phyloP scores from a whole-genome alignment of 2,113 vertebrate genomes.

The Pseudopodoces humilis region DNA sequence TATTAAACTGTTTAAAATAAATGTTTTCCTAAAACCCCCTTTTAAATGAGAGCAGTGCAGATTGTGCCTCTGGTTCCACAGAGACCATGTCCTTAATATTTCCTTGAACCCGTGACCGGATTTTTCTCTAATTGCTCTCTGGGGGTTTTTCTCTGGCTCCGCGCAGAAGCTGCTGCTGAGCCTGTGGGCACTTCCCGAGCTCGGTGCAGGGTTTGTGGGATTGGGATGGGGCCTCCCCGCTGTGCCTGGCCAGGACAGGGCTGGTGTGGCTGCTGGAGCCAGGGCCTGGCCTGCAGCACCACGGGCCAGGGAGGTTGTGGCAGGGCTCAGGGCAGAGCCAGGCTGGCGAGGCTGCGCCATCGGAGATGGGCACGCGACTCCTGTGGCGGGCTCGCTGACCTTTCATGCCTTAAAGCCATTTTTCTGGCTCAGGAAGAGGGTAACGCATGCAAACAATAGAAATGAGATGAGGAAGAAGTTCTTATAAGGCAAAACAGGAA shows the following conservation, averaged over 20 bases:
- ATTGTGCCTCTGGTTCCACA: not conserved
- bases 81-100: not conserved
- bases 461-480: conserved; percentile 10
- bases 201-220: accelerated
- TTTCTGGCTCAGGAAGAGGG: not conserved
- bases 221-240: not conserved
- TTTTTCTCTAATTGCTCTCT: conserved; percentile 12
- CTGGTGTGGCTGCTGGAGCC: accelerated
- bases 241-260: accelerated
- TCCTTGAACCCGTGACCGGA: not conserved
- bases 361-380: accelerated
- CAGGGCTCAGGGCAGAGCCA: not conserved
- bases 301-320: accelerated
- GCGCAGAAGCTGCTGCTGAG: not conserved
- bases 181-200: not conserved
- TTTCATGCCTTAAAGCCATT: not conserved
- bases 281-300: not conserved
- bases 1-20: conserved; percentile 4
- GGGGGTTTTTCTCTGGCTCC: not conserved
- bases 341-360: accelerated
- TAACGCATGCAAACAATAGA: conserved; percentile 35
- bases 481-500: conserved; percentile 43
- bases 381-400: accelerated
- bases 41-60: not conserved
- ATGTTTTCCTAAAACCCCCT: not conserved